Conservation (phyloP, 2,113 vertebrate species). For the Amblyornis subalaris region DNA sequence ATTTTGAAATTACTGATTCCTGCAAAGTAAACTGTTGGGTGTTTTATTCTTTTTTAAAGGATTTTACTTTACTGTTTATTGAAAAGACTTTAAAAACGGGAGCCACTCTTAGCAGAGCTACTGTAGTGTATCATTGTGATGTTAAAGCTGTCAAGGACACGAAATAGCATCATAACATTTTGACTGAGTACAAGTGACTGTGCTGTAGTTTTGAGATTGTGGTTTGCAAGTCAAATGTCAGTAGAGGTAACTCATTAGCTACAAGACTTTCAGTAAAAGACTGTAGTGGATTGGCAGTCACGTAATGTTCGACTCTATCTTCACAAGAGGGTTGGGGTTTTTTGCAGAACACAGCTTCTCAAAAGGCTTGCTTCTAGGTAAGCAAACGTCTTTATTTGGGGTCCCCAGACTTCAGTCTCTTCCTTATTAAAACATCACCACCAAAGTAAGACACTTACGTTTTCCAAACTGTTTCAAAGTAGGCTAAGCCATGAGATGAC, state of each 20-base stretch:
- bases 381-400: background rate
- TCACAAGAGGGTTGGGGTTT: background rate
- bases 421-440: background rate
- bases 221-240: conserved; percentile 1
- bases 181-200: background rate
- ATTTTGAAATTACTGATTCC: background rate
- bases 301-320: fast-evolving
- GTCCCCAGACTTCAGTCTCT: background rate
- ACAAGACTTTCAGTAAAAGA: background rate
- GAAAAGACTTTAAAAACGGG: background rate
- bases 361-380: background rate
- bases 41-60: background rate
- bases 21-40: background rate
- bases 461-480: background rate
- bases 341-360: background rate
- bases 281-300: background rate
- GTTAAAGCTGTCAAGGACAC: background rate
- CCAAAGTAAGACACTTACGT: background rate
- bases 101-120: background rate
- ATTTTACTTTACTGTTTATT: background rate
- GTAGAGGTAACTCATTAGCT: conserved; percentile 7
- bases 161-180: background rate
- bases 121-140: background rate
- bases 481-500: background rate
- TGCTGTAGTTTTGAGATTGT: background rate